A percentile compares a stretch with the other conserved stretches of the same genome.
phyloP scores from a whole-genome alignment of 2,888 invertebrate species.

The Cyclophora albipunctata region DNA sequence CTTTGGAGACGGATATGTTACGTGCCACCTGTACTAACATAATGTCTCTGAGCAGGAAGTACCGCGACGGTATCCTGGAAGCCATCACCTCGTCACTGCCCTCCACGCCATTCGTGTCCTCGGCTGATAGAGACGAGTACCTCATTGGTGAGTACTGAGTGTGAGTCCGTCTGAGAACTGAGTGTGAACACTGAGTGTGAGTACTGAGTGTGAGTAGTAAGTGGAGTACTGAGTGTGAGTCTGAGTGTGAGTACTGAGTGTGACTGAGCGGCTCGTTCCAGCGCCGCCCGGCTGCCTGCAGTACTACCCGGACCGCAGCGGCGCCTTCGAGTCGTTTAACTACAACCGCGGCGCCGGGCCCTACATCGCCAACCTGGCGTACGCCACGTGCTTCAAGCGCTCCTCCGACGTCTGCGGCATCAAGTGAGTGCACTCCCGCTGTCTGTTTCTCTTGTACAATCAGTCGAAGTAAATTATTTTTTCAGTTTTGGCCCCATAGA shows the following conservation, averaged over 20 bases:
- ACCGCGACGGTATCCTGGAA: conserved; percentile 59
- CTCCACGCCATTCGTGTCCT: conserved; percentile 42
- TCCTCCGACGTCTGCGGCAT: conserved; percentile 62
- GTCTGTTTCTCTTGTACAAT: neutral
- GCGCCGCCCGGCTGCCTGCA: conserved; percentile 81
- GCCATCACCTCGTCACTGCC: conserved; percentile 57
- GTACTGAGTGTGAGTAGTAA: neutral
- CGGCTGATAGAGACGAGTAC: conserved; percentile 65
- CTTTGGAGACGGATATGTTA: too few species aligned
- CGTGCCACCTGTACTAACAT: too few species aligned
- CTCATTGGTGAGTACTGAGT: conserved; percentile 46
- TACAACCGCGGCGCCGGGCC: conserved; percentile 71
- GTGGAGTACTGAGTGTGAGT: too few species aligned
- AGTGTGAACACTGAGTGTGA: too few species aligned
- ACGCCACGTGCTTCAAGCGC: conserved; percentile 79
- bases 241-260: too few species aligned
- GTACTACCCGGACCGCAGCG: conserved; percentile 76
- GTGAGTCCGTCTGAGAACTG: too few species aligned
- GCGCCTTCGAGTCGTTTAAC: conserved; percentile 78
- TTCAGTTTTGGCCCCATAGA: too few species aligned
- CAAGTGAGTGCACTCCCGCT: conserved; percentile 64
- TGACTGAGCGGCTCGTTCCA: conserved; percentile 13
- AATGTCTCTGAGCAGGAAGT: conserved; percentile 40
- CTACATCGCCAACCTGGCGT: conserved; percentile 74
- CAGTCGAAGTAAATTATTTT: too few species aligned